Percentiles rank a stretch among this genome's conserved stretches.
Evolutionary conservation across 2,888 invertebrate species (phyloP).

Genomic region (Mellilla xanthometata): DNA sequence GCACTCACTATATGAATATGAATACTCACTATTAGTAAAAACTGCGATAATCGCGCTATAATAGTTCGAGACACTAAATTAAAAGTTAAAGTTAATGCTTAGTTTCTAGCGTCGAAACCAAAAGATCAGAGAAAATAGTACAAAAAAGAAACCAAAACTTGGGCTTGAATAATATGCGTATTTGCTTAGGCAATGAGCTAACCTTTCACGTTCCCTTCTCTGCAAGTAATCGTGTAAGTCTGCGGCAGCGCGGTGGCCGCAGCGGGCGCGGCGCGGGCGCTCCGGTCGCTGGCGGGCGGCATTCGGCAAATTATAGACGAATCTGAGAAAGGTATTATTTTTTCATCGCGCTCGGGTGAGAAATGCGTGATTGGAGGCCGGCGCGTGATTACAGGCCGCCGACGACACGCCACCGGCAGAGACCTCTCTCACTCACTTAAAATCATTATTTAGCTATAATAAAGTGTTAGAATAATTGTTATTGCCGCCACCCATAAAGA

Average conservation of each 20-base stretch:
- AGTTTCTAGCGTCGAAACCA: too few relatives aligned
- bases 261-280: neutral
- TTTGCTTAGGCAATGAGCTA: too few relatives aligned
- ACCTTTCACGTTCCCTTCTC: too few relatives aligned
- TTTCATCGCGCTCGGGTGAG: slow-evolving; percentile 81
- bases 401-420: slow-evolving; percentile 72
- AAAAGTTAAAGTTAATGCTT: too few relatives aligned
- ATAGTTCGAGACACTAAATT: too few relatives aligned
- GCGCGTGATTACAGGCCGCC: slow-evolving; percentile 73
- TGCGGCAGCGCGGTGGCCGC: slow-evolving; percentile 7
- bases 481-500: slow-evolving; percentile 61
- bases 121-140: too few relatives aligned
- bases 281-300: slow-evolving; percentile 50
- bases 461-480: slow-evolving; percentile 73
- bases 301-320: slow-evolving; percentile 79
- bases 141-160: too few relatives aligned
- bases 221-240: neutral
- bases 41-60: too few relatives aligned
- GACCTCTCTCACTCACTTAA: slow-evolving; percentile 68
- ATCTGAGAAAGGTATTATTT: slow-evolving; percentile 77
- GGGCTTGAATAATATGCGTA: too few relatives aligned
- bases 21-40: too few relatives aligned
- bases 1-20: too few relatives aligned
- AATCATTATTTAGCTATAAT: slow-evolving; percentile 77
- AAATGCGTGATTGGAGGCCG: slow-evolving; percentile 80